Base-by-base conservation (phyloP, 2,797 vertebrate species). In the Phoebastria nigripes region DNA sequence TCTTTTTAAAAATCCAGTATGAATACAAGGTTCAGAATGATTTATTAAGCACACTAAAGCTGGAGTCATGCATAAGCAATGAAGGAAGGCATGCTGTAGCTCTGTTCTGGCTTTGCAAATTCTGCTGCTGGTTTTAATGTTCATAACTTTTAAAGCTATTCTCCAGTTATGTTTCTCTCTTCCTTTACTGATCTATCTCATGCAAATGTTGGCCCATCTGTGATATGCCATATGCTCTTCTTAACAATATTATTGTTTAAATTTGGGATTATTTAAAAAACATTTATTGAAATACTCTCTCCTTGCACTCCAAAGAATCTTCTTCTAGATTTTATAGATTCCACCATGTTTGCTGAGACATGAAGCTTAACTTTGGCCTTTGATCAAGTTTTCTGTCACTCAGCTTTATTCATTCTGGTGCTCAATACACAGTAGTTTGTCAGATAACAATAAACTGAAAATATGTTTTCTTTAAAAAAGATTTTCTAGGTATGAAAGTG, bases 11-110 rank as follows among this genome's bases (percentile, higher is more conserved):
- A 96, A 78, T 54, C 72, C 56, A 46, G 29, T 52, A 31, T 71
- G 94, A 87, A 61, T 81, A 69, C 65, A 83, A 88, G n/a, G 17
- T 77, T 93, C 56, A 76, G 61, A 89, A 86, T 86, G 61, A 95
- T 94, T 94, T 92, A 89, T 96, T 94, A 89, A 87, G 72, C 69
- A 63, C 42, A 37, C 11, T 78, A 49, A 88, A 86, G 67, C 79
- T 67, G 56, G 29, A 74, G 54, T 91, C 46, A 79, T 72, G 80
- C 85, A 91, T 94, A 95, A 91, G 73, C 76, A 90, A 90, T 93
- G 82, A 96, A 94, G 54, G 42, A 29, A 79, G 46, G 21, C 44
- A 89, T 42, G 63, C 59, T 82, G 44, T 55, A 96, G 56, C 76
- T 83, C 35, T 92, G 33, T 74, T 91, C 63, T 58, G 67, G 52